These are phyloP conservation scores for Malurus elegans DNA, from an alignment of 2,113 vertebrate genomes.

Conservation along the genomic window DNA sequence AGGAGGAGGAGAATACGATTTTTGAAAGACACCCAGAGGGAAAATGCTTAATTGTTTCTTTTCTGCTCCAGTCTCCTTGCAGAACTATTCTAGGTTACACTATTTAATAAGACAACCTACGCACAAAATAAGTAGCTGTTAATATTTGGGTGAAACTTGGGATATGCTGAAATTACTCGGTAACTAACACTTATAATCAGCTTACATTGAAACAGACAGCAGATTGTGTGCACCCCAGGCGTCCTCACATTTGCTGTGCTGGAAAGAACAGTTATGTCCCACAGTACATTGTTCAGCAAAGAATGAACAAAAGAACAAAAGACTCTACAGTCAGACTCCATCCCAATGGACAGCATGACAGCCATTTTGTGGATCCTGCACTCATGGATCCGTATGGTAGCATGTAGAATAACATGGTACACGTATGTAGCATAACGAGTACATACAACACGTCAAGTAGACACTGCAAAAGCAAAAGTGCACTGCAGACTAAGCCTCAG, in stretches of 20 bases:
- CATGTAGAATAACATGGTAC: neutral
- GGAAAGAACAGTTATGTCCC: neutral
- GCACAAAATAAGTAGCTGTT: neutral
- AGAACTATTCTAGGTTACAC: constrained; percentile 21
- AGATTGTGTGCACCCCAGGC: neutral
- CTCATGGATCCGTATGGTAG: too few species aligned
- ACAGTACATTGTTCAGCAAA: neutral
- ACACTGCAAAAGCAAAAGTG: neutral
- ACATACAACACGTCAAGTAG: neutral
- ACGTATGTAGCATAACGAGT: rapidly evolving
- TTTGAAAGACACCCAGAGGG: neutral
- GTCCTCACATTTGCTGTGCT: neutral
- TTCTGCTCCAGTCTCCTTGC: neutral
- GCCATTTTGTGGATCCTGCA: neutral
- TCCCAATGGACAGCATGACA: neutral
- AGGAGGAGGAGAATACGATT: neutral
- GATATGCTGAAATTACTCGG: neutral
- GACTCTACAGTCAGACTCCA: neutral
- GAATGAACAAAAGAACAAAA: neutral
- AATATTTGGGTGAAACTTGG: neutral
- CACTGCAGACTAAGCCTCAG: neutral
- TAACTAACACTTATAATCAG: constrained; percentile 20
- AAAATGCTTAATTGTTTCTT: constrained; percentile 16
- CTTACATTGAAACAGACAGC: neutral
- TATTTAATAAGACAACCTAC: neutral